Conservation (phyloP, 2,888 invertebrate species). For the Rotaria macrura region DNA sequence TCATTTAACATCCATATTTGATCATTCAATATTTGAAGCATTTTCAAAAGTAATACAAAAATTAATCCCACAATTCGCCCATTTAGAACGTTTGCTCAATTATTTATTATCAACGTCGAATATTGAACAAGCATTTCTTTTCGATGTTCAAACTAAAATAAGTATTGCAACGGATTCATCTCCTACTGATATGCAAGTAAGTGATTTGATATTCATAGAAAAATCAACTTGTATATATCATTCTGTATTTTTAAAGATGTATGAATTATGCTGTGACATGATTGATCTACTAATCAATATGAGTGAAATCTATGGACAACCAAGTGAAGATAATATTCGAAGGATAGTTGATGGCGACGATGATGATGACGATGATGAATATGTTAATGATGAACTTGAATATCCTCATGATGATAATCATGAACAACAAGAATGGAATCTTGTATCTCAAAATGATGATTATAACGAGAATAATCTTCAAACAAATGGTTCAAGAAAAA, state of each 20-base stretch:
- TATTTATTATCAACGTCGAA: conserved; percentile 96
- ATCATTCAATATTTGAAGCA: conserved; percentile 99
- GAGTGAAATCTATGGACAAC: conserved; percentile 81
- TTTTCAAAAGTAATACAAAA: conserved; percentile 99
- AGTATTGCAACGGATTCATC: conserved; percentile 95
- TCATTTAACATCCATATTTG: conserved; percentile 95
- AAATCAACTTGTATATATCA: background rate
- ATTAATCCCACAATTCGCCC: conserved; percentile 87
- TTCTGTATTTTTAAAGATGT: conserved; percentile 76
- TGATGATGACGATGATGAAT: background rate
- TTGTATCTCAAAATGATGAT: background rate
- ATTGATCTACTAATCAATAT: conserved; percentile 98
- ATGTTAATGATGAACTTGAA: background rate
- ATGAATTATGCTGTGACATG: conserved; percentile 99
- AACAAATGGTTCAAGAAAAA: background rate
- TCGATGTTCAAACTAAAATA: conserved; percentile 86
- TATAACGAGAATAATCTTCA: background rate
- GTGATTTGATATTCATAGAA: background rate
- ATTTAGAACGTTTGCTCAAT: conserved; percentile 88
- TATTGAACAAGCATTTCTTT: conserved; percentile 96
- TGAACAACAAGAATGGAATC: background rate
- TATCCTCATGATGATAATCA: background rate
- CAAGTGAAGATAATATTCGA: background rate
- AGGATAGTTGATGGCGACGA: background rate
- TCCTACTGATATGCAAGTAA: background rate